These are phyloP conservation scores for Temnothorax unifasciatus DNA, from an alignment of 2,888 invertebrate genomes.

Conservation along the genomic window DNA sequence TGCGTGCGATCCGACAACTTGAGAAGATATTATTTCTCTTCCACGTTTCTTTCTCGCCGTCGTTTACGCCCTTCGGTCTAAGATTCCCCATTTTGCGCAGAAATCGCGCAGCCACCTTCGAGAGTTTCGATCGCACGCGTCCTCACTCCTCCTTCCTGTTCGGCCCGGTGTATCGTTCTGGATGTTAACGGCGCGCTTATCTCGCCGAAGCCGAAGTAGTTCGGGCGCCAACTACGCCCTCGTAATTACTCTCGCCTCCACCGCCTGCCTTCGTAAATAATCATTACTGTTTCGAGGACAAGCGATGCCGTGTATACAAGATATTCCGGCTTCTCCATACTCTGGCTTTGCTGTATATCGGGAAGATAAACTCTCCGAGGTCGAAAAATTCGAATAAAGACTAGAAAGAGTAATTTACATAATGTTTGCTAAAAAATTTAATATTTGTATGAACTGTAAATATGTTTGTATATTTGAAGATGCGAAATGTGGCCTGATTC, in stretches of 20 bases:
- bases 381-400: neutral
- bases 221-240: slow-evolving; percentile 67
- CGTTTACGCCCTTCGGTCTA: neutral
- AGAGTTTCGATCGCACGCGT: slow-evolving; percentile 28
- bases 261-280: slow-evolving; percentile 66
- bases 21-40: slow-evolving; percentile 44
- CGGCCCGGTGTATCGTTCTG: slow-evolving; percentile 22
- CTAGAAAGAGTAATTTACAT: neutral
- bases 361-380: neutral
- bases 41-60: neutral
- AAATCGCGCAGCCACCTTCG: slow-evolving; percentile 22
- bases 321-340: slow-evolving; percentile 15
- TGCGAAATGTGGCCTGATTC: neutral
- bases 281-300: slow-evolving; percentile 67
- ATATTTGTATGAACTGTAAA: neutral
- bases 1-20: slow-evolving; percentile 35
- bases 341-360: neutral
- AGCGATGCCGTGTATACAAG: slow-evolving; percentile 42
- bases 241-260: slow-evolving; percentile 68
- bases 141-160: slow-evolving; percentile 14
- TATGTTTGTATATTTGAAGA: neutral
- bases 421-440: neutral
- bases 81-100: slow-evolving; percentile 20
- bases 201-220: slow-evolving; percentile 54
- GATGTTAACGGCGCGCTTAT: slow-evolving; percentile 52